Conservation (phyloP, 2,888 invertebrate species). For the Rosalia funebris region DNA sequence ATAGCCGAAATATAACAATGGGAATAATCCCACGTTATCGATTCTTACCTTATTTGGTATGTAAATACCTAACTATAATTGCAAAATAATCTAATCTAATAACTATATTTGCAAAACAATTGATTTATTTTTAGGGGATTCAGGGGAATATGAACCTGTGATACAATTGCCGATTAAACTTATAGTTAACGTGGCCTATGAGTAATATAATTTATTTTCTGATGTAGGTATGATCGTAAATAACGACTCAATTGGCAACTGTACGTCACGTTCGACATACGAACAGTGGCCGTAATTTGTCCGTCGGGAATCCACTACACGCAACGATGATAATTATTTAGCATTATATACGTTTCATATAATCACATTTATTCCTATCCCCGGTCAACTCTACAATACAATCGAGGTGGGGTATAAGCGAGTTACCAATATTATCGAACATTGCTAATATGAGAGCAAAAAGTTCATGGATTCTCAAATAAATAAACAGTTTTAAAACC, state of each 20-base stretch:
- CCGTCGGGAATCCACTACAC: conserved; percentile 57
- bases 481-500: too few species aligned
- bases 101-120: too few species aligned
- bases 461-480: too few species aligned
- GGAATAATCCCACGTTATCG: too few species aligned
- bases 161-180: conserved; percentile 47
- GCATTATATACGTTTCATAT: conserved; percentile 60
- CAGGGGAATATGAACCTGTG: conserved; percentile 30
- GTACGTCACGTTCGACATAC: conserved; percentile 61
- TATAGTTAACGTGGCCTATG: conserved; percentile 53
- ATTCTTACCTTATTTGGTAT: too few species aligned
- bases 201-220: conserved; percentile 57
- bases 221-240: conserved; percentile 54
- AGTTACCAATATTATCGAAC: too few species aligned
- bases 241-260: conserved; percentile 58
- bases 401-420: too few species aligned
- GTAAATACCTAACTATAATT: too few species aligned
- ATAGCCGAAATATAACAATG: too few species aligned
- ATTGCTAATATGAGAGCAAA: too few species aligned
- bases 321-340: conserved; percentile 62
- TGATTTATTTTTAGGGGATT: too few species aligned
- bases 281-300: conserved; percentile 61
- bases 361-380: conserved; percentile 59
- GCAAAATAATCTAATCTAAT: too few species aligned
- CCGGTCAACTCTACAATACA: conserved; percentile 53